Evolutionary conservation across 2,888 invertebrate genomes (phyloP), one percentile per base, ranked within the genome.

Genomic region (Agrochola lychnidis): DNA sequence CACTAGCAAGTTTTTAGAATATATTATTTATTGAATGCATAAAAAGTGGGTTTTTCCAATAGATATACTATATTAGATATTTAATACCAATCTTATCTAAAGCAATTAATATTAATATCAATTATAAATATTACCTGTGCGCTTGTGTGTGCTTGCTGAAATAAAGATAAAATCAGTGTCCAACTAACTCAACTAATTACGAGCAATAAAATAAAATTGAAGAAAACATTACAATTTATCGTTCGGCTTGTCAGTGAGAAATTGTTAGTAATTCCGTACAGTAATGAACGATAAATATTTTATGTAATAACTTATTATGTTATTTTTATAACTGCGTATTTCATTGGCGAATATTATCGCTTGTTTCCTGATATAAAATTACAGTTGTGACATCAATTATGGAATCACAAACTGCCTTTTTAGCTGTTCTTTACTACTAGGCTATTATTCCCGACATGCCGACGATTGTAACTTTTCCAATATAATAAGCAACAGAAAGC

Each of bases 341-440:
- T 76, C 68, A 71, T 77, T 51, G 2, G 40, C 45, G 30, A 68
- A 62, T 68, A 40, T 82, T 68, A 68, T 75, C 14, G 25, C 62
- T 62, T 57, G 12, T 80, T 77, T 82, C 71, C 57, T 57, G 62
- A 53, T 63, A 57, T 77, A 68, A 77, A 82, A 68, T 48, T 64
- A 76, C 80, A 77, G 80, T 82, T 80, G 61, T 67, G 56, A 62
- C 76, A 80, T 80, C 42, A 67, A 76, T 76, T 62, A 81, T 25
- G 25, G 61, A 56, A 62, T 81, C 9, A 66, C 30, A 40, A 45
- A 56, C 30, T 25, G 45, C 4, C 0, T 70, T 42, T 56, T 81
- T 76, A 76, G 14, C 51, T 63, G 67, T 70, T 48, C 64, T 40
- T 70, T 40, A 77, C 53, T 25, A 48, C 30, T 10, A 2, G 16